Evolutionary conservation across 2,888 invertebrate species (phyloP).

Genomic region (Cryptus armator): DNA sequence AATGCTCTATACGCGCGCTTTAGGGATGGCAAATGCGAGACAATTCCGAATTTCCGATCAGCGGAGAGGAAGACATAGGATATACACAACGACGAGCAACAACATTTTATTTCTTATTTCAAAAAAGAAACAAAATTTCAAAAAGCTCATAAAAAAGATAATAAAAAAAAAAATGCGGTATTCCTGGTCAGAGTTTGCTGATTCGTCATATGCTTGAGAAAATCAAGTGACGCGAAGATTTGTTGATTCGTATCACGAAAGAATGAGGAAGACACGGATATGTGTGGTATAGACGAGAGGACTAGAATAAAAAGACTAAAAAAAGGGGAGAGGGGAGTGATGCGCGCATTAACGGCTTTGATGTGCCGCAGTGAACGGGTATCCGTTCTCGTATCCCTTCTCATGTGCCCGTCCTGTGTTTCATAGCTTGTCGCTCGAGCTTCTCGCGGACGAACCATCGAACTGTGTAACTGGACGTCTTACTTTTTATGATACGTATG

Average conservation of each 20-base stretch:
- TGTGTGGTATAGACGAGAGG: slow-evolving; percentile 34
- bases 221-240: slow-evolving; percentile 15
- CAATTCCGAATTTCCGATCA: too few relatives aligned
- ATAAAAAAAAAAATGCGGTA: not conserved
- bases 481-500: slow-evolving; percentile 70
- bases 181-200: not conserved
- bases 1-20: too few relatives aligned
- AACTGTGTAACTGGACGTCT: slow-evolving; percentile 78
- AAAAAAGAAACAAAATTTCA: not conserved
- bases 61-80: too few relatives aligned
- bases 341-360: slow-evolving; percentile 80
- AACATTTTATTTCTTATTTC: too few relatives aligned
- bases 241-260: slow-evolving; percentile 20
- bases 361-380: slow-evolving; percentile 80
- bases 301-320: slow-evolving; percentile 26
- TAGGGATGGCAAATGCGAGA: too few relatives aligned
- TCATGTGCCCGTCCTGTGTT: slow-evolving; percentile 74
- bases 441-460: slow-evolving; percentile 79
- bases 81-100: too few relatives aligned
- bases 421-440: slow-evolving; percentile 83
- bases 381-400: slow-evolving; percentile 69
- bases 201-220: not conserved
- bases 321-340: slow-evolving; percentile 44
- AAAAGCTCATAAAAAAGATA: not conserved
- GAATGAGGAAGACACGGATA: slow-evolving; percentile 48